Conservation (phyloP, 1,140 invertebrate species). For the Pseudomyrmex dendroicus region DNA sequence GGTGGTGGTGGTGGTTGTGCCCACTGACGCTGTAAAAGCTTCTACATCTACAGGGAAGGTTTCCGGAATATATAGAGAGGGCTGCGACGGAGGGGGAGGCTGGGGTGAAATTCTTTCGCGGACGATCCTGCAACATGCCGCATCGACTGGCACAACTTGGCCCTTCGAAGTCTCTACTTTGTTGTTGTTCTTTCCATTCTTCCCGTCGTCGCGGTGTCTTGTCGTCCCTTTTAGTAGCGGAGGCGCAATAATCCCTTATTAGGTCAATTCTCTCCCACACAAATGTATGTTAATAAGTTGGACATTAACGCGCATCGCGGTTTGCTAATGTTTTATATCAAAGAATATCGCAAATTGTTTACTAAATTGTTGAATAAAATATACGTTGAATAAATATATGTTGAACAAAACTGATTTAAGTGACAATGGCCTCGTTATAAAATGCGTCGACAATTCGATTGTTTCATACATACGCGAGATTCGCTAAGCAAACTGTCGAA, state of each 20-base stretch:
- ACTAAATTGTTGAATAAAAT: too few relatives aligned
- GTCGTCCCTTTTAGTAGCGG: not conserved
- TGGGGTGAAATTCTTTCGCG: conserved; percentile 57
- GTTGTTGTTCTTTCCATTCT: conserved; percentile 62
- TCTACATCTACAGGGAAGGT: conserved; percentile 23
- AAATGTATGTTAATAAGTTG: not conserved
- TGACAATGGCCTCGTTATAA: not conserved
- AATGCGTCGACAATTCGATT: not conserved
- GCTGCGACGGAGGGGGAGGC: not conserved
- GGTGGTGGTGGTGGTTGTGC: conserved; percentile 42
- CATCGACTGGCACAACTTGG: conserved; percentile 66
- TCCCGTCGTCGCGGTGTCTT: not conserved
- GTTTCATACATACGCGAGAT: not conserved
- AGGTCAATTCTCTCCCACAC: conserved; percentile 62
- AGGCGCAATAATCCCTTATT: conserved; percentile 69
- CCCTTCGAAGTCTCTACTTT: conserved; percentile 53
- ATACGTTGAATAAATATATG: too few relatives aligned
- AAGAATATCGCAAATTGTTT: too few relatives aligned
- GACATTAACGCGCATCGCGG: not conserved
- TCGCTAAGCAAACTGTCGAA: not conserved
- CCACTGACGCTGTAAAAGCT: conserved; percentile 41
- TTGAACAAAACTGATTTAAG: too few relatives aligned
- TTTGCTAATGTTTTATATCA: too few relatives aligned
- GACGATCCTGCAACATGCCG: conserved; percentile 59
- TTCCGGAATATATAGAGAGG: not conserved